phyloP scores from a whole-genome alignment of 2,797 vertebrate genomes.

The Sebastes goodei region DNA sequence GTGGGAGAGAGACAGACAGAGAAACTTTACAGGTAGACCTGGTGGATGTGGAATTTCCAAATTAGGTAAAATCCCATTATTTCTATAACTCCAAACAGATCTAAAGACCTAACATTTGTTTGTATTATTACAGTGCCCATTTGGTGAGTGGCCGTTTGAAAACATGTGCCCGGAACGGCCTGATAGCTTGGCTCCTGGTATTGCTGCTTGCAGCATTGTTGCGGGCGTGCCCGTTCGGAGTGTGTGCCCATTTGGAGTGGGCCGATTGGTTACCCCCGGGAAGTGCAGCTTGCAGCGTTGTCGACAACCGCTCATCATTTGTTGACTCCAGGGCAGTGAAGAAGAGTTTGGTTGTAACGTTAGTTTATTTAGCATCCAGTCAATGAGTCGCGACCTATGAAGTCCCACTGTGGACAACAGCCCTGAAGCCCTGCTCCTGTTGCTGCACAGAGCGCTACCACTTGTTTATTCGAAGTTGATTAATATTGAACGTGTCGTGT shows the following conservation, averaged over 20 bases:
- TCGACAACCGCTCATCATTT: neutral
- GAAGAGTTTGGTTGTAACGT: neutral
- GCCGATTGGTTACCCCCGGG: neutral
- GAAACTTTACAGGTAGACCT: neutral
- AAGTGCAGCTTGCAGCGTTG: neutral
- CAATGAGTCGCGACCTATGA: neutral
- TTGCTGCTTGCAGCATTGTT: too few species aligned
- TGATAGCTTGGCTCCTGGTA: too few species aligned
- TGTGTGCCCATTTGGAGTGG: neutral
- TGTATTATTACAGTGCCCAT: neutral
- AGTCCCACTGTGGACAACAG: neutral
- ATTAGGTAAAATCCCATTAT: neutral
- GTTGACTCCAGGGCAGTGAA: neutral
- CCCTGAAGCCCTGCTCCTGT: neutral
- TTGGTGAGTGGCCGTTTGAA: neutral
- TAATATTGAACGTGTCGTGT: too few species aligned
- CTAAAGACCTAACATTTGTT: neutral
- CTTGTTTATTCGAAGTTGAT: too few species aligned
- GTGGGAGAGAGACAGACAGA: neutral
- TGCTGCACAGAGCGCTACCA: too few species aligned
- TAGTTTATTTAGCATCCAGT: neutral
- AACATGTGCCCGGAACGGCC: too few species aligned
- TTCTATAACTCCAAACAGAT: neutral
- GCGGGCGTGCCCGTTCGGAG: too few species aligned
- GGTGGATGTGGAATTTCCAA: neutral